Conservation (phyloP, 2,113 vertebrate genomes). For the Xenopus tropicalis region UCB_Xtro_10.0 CM004443.2:24449001-24449500, state of each 20-base stretch:
- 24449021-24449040: constrained; percentile 90
- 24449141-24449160: constrained; percentile 90
- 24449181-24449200: constrained; percentile 79
- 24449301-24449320: constrained; percentile 93
- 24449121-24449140: constrained; percentile 88
- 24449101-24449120: constrained; percentile 95
- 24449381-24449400: constrained; percentile 92
- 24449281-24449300: constrained; percentile 89
- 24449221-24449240: constrained; percentile 98
- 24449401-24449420: constrained; percentile 94
- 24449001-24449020: constrained; percentile 84
- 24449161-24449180: constrained; percentile 86
- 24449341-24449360: constrained; percentile 96
- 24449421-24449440: constrained; percentile 87
- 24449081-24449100: constrained; percentile 90
- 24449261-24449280: constrained; percentile 82
- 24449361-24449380: constrained; percentile 95
- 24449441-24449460: constrained; percentile 85
- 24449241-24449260: constrained; percentile 97
- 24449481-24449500: constrained; percentile 96
- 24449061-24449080: constrained; percentile 85
- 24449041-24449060: constrained; percentile 70
- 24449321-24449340: constrained; percentile 94
- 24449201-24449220: constrained; percentile 81
- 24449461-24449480: constrained; percentile 91